Evolutionary conservation across 2,888 invertebrate genomes (phyloP).

Genomic region (Melieria picta): DNA sequence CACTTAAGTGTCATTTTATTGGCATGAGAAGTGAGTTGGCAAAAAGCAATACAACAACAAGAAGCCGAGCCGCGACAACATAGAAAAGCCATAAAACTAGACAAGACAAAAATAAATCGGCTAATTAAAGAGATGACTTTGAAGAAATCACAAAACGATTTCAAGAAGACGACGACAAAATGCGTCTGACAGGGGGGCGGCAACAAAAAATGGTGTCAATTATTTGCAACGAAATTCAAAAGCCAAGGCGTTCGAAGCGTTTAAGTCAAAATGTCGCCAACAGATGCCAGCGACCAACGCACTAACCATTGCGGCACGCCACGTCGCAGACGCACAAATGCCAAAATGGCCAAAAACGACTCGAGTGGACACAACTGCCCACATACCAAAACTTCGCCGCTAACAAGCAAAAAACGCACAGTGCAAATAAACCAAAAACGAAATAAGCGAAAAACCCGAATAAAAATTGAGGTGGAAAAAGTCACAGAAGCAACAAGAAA

Average conservation of each 20-base stretch:
- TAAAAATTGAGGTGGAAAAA: constrained; percentile 42
- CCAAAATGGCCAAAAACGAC: constrained; percentile 16
- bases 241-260: constrained; percentile 8
- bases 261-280: constrained; percentile 10
- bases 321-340: constrained; percentile 21
- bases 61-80: neutral
- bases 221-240: constrained; percentile 19
- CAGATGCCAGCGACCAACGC: neutral
- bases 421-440: constrained; percentile 34
- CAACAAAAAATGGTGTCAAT: constrained; percentile 32
- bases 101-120: constrained; percentile 10
- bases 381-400: constrained; percentile 40
- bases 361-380: constrained; percentile 5
- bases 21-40: constrained; percentile 18
- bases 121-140: constrained; percentile 33
- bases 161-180: neutral
- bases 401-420: constrained; percentile 55
- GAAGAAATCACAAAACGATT: neutral
- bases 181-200: constrained; percentile 3
- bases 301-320: constrained; percentile 6
- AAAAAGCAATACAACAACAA: constrained; percentile 1
- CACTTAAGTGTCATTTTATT: constrained; percentile 27
- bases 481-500: constrained; percentile 58
- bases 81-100: neutral
- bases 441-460: neutral